A percentile compares a stretch with the other conserved stretches of the same genome.
phyloP scores from a whole-genome alignment of 2,797 vertebrate genomes.

The Okamejei kenojei region DNA sequence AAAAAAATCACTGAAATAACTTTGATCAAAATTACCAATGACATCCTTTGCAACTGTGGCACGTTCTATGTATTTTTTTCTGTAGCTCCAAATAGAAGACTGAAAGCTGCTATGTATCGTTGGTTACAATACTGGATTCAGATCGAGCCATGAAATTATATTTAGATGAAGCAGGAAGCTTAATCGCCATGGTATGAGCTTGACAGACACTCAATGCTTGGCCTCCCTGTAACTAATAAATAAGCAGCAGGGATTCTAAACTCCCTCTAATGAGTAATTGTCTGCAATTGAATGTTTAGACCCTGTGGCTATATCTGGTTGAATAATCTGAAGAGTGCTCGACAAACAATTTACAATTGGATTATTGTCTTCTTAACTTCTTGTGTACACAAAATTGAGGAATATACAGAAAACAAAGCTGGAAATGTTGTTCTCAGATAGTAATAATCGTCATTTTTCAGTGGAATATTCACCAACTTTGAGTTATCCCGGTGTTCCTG shows the following conservation, averaged over 20 bases:
- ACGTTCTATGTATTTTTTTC: too few relatives aligned
- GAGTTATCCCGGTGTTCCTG: not conserved
- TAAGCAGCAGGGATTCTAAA: not conserved
- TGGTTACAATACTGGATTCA: not conserved
- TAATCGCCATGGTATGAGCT: not conserved
- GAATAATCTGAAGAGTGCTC: not conserved
- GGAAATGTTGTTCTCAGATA: not conserved
- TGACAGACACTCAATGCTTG: not conserved
- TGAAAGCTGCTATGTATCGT: too few relatives aligned
- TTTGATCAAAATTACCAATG: too few relatives aligned
- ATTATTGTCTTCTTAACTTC: not conserved
- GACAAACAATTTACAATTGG: not conserved
- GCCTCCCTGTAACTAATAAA: not conserved
- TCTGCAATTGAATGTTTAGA: not conserved
- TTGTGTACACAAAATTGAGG: not conserved
- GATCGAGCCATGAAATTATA: not conserved
- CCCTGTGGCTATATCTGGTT: not conserved
- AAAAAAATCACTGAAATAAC: too few relatives aligned
- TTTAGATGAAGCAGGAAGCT: not conserved
- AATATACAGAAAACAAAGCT: not conserved
- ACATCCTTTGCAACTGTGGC: too few relatives aligned
- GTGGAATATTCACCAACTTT: not conserved
- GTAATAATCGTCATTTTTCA: not conserved
- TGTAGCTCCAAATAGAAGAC: too few relatives aligned
- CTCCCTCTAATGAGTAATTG: not conserved